phyloP scores from a whole-genome alignment of 2,113 vertebrate genomes.

The Cyprinodon tularosa region DNA sequence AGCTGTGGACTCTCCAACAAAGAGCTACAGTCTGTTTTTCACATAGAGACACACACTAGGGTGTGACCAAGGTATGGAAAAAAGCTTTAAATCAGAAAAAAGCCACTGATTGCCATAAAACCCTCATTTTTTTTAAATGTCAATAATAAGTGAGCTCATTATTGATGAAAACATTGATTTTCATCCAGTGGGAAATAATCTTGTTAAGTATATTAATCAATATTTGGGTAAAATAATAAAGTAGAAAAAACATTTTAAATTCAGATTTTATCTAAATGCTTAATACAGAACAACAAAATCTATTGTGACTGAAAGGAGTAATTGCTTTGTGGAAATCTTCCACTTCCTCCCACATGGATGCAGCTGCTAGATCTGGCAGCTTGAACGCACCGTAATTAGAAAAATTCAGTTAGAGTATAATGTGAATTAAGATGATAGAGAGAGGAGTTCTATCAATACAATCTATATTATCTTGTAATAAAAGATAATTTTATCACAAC shows the following conservation, averaged over 20 bases:
- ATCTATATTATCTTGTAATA: neutral
- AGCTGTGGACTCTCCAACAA: conserved; percentile 61
- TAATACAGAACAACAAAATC: neutral
- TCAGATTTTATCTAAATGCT: neutral
- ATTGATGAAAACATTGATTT: neutral
- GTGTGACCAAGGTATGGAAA: neutral
- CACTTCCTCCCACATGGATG: neutral
- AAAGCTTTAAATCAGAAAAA: neutral
- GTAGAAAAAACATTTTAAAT: neutral
- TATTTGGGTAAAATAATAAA: no score
- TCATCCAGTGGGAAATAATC: neutral
- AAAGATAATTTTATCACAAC: neutral
- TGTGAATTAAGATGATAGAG: neutral
- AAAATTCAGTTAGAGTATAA: neutral
- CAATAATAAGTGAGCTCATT: neutral
- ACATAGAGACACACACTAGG: neutral
- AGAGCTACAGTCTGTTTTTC: conserved; percentile 12
- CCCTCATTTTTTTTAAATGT: neutral
- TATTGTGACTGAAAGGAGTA: neutral
- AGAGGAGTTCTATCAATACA: neutral
- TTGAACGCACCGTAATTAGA: neutral
- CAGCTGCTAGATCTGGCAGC: neutral
- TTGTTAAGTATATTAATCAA: no score
- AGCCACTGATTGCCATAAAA: neutral
- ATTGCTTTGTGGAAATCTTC: neutral